Evolutionary conservation across 2,888 invertebrate species (phyloP).

Genomic region (Euplagia quadripunctaria): DNA sequence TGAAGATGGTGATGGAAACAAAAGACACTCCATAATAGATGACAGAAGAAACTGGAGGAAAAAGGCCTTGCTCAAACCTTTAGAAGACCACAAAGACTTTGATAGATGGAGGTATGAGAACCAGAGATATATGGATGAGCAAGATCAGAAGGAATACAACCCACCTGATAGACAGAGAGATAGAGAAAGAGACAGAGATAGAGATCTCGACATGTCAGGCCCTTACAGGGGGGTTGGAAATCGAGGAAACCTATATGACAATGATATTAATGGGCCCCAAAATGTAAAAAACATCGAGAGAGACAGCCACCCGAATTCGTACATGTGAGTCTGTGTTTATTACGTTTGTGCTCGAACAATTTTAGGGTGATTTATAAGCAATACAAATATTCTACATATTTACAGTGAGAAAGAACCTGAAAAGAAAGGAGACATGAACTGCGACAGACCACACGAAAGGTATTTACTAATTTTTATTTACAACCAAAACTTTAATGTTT

Average conservation of each 20-base stretch:
- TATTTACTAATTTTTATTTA: conserved; percentile 39
- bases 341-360: background rate
- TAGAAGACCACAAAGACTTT: conserved; percentile 71
- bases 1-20: conserved; percentile 70
- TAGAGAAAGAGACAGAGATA: conserved; percentile 62
- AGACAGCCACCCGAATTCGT: conserved; percentile 52
- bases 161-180: conserved; percentile 61
- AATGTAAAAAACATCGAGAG: conserved; percentile 67
- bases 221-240: conserved; percentile 60
- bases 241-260: conserved; percentile 62
- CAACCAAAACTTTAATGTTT: background rate
- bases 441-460: conserved; percentile 79
- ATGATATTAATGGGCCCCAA: conserved; percentile 60
- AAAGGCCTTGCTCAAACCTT: conserved; percentile 67
- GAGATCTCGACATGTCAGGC: conserved; percentile 58
- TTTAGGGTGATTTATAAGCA: background rate
- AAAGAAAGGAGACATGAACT: conserved; percentile 70
- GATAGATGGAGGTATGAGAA: conserved; percentile 67
- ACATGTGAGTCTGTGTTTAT: conserved; percentile 48
- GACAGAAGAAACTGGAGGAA: conserved; percentile 79
- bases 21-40: conserved; percentile 70
- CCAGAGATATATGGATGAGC: conserved; percentile 68
- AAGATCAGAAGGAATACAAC: conserved; percentile 61
- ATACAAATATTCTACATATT: conserved; percentile 31
- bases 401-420: conserved; percentile 73